These are phyloP conservation scores for Aphidius ervi DNA, from an alignment of 1,140 invertebrate genomes.

Conservation along the genomic window DNA sequence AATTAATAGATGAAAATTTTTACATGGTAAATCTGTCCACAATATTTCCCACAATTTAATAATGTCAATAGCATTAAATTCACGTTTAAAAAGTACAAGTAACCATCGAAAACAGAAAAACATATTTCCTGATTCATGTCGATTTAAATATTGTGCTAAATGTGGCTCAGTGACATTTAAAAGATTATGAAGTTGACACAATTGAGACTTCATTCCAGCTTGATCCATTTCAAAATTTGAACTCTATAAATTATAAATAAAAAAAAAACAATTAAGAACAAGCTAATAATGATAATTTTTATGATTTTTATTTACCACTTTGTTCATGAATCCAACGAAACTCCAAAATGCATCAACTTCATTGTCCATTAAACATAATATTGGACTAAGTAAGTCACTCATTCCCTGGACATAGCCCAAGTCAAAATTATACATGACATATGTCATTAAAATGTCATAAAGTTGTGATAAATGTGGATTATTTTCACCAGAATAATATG, in stretches of 20 bases:
- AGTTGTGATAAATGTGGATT: conserved; percentile 83
- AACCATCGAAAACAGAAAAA: conserved; percentile 98
- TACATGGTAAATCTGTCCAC: conserved; percentile 88
- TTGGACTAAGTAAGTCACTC: conserved; percentile 93
- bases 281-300: conserved; percentile 3
- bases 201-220: conserved; percentile 91
- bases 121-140: conserved; percentile 94
- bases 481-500: conserved; percentile 87
- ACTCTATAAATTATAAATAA: conserved; percentile 40
- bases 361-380: conserved; percentile 84
- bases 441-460: conserved; percentile 95
- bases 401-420: conserved; percentile 95
- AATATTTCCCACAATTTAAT: conserved; percentile 79
- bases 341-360: conserved; percentile 99
- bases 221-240: conserved; percentile 98
- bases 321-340: conserved; percentile 98
- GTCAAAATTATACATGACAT: conserved; percentile 99
- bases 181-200: conserved; percentile 79
- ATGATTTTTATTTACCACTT: conserved; percentile 41
- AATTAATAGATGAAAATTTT: conserved; percentile 90
- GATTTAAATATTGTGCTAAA: conserved; percentile 80
- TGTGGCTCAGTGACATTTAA: conserved; percentile 78
- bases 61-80: conserved; percentile 71
- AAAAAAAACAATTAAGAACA: conserved; percentile 7
- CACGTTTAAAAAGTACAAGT: conserved; percentile 78